Base-by-base conservation (phyloP, 1,140 invertebrate species). In the Nasonia longicornis region DNA sequence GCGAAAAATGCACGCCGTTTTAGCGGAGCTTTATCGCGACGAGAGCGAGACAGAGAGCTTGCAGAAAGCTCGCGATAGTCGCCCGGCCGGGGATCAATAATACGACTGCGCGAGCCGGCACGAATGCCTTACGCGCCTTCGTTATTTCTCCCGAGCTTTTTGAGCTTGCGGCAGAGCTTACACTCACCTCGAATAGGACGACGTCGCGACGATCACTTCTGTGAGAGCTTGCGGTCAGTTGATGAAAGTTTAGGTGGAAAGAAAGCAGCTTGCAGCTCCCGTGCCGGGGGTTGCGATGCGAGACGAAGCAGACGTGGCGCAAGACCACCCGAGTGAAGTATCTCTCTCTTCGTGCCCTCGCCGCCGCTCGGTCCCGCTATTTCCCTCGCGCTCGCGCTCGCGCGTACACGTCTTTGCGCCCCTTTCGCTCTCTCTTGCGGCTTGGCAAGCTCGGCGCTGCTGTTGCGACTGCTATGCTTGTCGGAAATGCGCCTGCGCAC, bases 401-500 rank as follows among this genome's bases (percentile, higher is more conserved):
- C 6, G 38, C 38, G 8, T 42, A 42, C 71, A 16, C 71, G 14
- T 72, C 52, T 38, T 14, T 22, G 64, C 26, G 66, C 22, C 31
- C 6, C 22, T 58, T 26, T n/a, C 22, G 16, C 48, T 64, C 4
- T 16, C 29, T 31, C 31, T 79, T 7, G 26, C 52, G 11, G 38
- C 12, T 42, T n/a, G n/a, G 22, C 67, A 58, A 71, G 35, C 2
- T 14, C 22, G 8, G 22, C 73, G 45, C n/a, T 58, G 73, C 73
- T 64, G 38, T 22, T 48, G 22, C 72, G 14, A 0, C 52, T 35
- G 48, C 26, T 63, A 10, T 6, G 10, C 16, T 22, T 31, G 42
- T 31, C 31, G 67, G 29, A 72, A 81, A 81, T 72, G 80, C 80
- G 74, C 80, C 74, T 81, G 74, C 80, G 80, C 74, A 4, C n/a